Evolutionary conservation across 1,140 invertebrate genomes (phyloP).

Genomic region (Aphelenchoides fujianensis): DNA sequence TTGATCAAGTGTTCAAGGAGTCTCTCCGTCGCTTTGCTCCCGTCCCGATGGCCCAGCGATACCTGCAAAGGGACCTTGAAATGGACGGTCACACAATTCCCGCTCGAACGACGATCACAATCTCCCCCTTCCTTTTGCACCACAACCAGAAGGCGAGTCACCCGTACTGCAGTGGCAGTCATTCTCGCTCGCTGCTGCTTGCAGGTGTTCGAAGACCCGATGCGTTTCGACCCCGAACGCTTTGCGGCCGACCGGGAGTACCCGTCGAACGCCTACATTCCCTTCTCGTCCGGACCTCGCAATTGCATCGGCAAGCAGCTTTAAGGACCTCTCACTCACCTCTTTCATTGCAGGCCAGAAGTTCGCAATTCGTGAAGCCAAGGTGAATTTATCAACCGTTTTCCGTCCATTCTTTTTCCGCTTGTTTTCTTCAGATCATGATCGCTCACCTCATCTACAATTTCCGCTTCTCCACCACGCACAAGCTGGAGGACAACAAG

Average conservation of each 20-base stretch:
- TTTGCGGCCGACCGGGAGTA: constrained; percentile 18
- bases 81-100: not conserved
- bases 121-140: not conserved
- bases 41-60: constrained; percentile 15
- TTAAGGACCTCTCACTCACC: not conserved
- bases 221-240: constrained; percentile 28
- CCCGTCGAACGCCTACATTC: constrained; percentile 47
- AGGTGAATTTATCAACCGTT: too few relatives aligned
- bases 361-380: not conserved
- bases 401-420: too few relatives aligned
- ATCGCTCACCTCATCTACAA: constrained; percentile 12
- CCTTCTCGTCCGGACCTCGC: constrained; percentile 63
- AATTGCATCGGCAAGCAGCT: constrained; percentile 60
- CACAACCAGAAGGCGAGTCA: constrained; percentile 19
- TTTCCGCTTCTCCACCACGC: constrained; percentile 5
- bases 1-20: constrained; percentile 1
- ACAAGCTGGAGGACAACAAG: not conserved
- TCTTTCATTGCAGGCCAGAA: not conserved
- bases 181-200: too few relatives aligned
- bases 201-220: constrained; percentile 28
- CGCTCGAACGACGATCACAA: not conserved
- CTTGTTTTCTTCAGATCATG: too few relatives aligned
- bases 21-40: constrained; percentile 8
- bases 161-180: too few relatives aligned
- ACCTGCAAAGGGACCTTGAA: not conserved